These are phyloP conservation scores for Macrocentrus cingulum DNA, from an alignment of 1,140 invertebrate genomes.

Conservation along the genomic window DNA sequence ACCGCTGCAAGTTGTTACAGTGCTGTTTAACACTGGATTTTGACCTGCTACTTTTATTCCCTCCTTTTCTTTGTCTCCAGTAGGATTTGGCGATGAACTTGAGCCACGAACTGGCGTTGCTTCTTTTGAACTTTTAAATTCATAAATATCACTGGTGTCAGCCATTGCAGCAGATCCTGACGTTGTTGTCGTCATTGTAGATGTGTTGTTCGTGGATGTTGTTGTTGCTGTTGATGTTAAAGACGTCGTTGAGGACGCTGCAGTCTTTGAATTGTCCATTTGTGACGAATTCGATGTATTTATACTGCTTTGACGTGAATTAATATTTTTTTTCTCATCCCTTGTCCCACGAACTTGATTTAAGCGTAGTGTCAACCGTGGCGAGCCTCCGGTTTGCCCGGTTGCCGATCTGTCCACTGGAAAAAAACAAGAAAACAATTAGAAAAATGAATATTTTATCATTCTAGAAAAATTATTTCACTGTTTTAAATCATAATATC, in stretches of 20 bases:
- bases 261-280: slow-evolving; percentile 33
- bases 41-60: slow-evolving; percentile 33
- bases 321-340: slow-evolving; percentile 59
- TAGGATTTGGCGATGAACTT: slow-evolving; percentile 55
- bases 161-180: slow-evolving; percentile 33
- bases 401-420: slow-evolving; percentile 57
- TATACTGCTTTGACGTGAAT: slow-evolving; percentile 35
- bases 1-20: background rate
- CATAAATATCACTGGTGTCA: slow-evolving; percentile 61
- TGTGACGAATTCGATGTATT: background rate
- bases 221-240: slow-evolving; percentile 17
- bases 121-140: slow-evolving; percentile 66
- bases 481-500: background rate
- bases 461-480: too few relatives aligned
- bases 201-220: background rate
- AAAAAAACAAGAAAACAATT: slow-evolving; percentile 18
- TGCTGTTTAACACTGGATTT: slow-evolving; percentile 1
- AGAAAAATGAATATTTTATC: background rate
- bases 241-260: background rate
- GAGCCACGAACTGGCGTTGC: slow-evolving; percentile 50
- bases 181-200: slow-evolving; percentile 1
- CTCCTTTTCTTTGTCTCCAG: slow-evolving; percentile 46
- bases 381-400: slow-evolving; percentile 55
- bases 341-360: slow-evolving; percentile 60
- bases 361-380: slow-evolving; percentile 63